phyloP scores from a whole-genome alignment of 2,888 invertebrate species.

The Drosophila demipolita region DNA sequence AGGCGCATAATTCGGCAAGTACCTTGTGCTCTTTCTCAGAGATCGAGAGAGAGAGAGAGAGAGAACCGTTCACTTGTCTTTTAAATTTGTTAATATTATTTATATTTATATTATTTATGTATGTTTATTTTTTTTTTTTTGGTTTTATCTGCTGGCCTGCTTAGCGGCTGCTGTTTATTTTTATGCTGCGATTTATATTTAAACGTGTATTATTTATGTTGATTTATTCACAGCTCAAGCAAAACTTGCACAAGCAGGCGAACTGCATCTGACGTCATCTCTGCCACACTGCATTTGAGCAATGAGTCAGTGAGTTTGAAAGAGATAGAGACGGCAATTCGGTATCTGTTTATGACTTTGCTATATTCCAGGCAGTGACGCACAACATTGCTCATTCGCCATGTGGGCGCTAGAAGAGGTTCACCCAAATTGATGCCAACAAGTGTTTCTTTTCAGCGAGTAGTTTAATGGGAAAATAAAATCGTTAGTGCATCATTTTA shows the following conservation, averaged over 20 bases:
- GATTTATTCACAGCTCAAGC: constrained; percentile 38
- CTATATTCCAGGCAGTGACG: constrained; percentile 55
- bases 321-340: background rate
- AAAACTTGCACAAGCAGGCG: constrained; percentile 20
- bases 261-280: constrained; percentile 56
- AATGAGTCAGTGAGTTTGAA: constrained; percentile 40
- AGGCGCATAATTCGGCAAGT: constrained; percentile 42
- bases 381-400: constrained; percentile 58
- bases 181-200: constrained; percentile 60
- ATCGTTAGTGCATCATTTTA: constrained; percentile 32
- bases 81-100: constrained; percentile 37
- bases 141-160: constrained; percentile 55
- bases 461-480: constrained; percentile 24
- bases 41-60: constrained; percentile 8
- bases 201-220: constrained; percentile 48
- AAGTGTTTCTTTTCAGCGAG: constrained; percentile 47
- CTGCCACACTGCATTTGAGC: constrained; percentile 12
- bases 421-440: constrained; percentile 31
- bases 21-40: constrained; percentile 53
- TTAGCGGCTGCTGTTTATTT: constrained; percentile 61
- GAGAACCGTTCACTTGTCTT: constrained; percentile 33
- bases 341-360: constrained; percentile 2
- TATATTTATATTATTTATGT: constrained; percentile 41
- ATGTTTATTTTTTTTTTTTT: background rate
- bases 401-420: constrained; percentile 38